Percentiles rank a stretch among this genome's conserved stretches.
Conservation (phyloP, 37 sponge, comb jelly and placozoan genomes). For the Dysidea cf. avara region DNA sequence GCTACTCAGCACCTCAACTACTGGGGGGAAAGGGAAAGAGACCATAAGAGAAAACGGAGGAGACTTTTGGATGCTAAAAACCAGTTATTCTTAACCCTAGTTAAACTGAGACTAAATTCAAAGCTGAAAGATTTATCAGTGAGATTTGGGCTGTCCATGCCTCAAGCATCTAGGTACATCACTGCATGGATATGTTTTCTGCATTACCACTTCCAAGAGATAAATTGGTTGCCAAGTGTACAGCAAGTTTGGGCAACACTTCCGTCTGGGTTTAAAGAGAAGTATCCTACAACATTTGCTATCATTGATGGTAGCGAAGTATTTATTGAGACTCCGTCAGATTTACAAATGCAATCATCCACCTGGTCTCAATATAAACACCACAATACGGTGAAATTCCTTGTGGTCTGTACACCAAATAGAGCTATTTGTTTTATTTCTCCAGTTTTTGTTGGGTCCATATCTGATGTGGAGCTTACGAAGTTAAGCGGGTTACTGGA, state of each 20-base stretch:
- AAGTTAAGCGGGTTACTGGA: conserved; percentile 2
- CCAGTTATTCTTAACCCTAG: conserved; percentile 17
- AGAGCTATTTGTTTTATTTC: conserved; percentile 19
- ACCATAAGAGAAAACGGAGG: not conserved
- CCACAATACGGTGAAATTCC: conserved; percentile 22
- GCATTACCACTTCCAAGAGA: conserved; percentile 10
- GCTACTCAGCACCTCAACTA: not conserved
- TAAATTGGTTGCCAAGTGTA: conserved; percentile 7
- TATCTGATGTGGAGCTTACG: conserved; percentile 23
- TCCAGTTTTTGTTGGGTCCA: conserved; percentile 18
- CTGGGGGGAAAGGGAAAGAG: conserved; percentile 9
- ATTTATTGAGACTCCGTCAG: conserved; percentile 23
- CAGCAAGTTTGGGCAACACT: conserved; percentile 19
- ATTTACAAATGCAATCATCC: conserved; percentile 16
- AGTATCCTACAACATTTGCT: conserved; percentile 20
- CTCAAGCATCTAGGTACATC: not conserved
- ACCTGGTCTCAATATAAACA: conserved; percentile 29
- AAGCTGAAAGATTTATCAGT: not conserved
- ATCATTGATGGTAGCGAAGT: conserved; percentile 33
- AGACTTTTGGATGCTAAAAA: not conserved
- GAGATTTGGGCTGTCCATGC: conserved; percentile 8
- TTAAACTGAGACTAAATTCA: conserved; percentile 7
- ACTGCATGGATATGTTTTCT: conserved; percentile 16
- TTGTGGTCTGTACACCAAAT: conserved; percentile 29
- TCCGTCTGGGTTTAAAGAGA: conserved; percentile 9